Conservation (phyloP, 2,888 invertebrate genomes). For the Pollenia amentaria region DNA sequence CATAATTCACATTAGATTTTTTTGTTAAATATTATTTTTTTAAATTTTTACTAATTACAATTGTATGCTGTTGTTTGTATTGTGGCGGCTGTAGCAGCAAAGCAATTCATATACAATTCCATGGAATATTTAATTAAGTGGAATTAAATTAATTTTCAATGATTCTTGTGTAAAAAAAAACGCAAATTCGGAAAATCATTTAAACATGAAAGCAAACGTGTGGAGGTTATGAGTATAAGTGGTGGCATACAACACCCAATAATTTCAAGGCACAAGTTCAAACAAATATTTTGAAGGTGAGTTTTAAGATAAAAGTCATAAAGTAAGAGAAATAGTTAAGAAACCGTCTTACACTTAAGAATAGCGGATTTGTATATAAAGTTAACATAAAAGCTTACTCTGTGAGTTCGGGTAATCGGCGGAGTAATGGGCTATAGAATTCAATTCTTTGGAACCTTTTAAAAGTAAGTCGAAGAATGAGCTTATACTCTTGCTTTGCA, state of each 20-base stretch:
- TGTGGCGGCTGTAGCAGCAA: not conserved
- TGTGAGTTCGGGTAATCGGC: too few species aligned
- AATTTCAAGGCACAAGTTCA: conserved; percentile 73
- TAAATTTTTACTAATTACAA: conserved; percentile 62
- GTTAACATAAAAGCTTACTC: too few species aligned
- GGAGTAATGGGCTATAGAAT: too few species aligned
- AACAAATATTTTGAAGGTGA: conserved; percentile 65
- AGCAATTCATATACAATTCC: conserved; percentile 59
- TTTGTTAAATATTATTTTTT: conserved; percentile 7
- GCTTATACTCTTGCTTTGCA: too few species aligned
- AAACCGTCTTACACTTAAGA: too few species aligned
- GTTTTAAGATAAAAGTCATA: conserved; percentile 22
- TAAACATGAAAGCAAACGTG: conserved; percentile 61
- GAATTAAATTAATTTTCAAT: conserved; percentile 66
- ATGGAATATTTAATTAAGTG: conserved; percentile 68
- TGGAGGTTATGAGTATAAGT: conserved; percentile 55
- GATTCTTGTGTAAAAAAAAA: conserved; percentile 53
- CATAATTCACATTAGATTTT: conserved; percentile 73
- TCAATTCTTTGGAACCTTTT: too few species aligned
- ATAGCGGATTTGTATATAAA: too few species aligned
- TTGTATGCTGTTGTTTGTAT: conserved; percentile 50
- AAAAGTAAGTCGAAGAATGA: too few species aligned
- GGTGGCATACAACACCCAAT: conserved; percentile 15
- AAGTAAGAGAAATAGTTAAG: not conserved
- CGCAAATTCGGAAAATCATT: conserved; percentile 46